These are phyloP conservation scores for Egretta garzetta DNA, from an alignment of 2,113 vertebrate species.

Conservation along the genomic window DNA sequence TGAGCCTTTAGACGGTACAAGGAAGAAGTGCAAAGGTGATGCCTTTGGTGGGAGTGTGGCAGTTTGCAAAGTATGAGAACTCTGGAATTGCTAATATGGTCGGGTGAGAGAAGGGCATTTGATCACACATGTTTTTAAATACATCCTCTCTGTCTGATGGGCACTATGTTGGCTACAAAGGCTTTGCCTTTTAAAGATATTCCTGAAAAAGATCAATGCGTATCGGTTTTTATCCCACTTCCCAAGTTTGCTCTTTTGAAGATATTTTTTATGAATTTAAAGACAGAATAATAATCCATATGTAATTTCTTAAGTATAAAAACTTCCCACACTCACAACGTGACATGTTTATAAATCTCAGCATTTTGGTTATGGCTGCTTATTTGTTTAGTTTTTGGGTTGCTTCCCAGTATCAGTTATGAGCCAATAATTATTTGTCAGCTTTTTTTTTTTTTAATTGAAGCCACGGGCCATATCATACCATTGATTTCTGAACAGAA, in stretches of 20 bases:
- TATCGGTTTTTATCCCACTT: slow-evolving; percentile 8
- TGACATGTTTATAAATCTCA: slow-evolving; percentile 40
- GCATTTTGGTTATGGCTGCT: slow-evolving; percentile 24
- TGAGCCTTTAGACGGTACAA: not conserved
- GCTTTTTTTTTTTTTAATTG: slow-evolving; percentile 3
- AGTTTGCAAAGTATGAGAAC: not conserved
- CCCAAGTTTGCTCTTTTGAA: slow-evolving; percentile 29
- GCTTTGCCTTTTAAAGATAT: not conserved
- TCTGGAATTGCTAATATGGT: not conserved
- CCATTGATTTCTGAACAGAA: slow-evolving; percentile 56
- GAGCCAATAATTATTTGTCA: slow-evolving; percentile 61
- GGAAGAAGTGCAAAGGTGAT: not conserved
- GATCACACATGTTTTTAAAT: not conserved
- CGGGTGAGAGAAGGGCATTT: not conserved
- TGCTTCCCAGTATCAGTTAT: slow-evolving; percentile 49
- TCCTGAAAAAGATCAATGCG: slow-evolving; percentile 13
- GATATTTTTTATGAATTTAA: slow-evolving; percentile 27
- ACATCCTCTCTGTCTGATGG: not conserved
- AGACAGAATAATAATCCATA: slow-evolving; percentile 13
- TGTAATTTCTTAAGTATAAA: slow-evolving; percentile 36
- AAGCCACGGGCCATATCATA: slow-evolving; percentile 26
- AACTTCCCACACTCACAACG: slow-evolving; percentile 11
- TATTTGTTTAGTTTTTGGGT: slow-evolving; percentile 61
- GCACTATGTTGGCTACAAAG: not conserved
- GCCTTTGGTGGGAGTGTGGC: not conserved